A percentile compares a stretch with the other conserved stretches of the same genome.
Conservation (phyloP, 2,888 invertebrate genomes). For the Drosophila borborema region DNA sequence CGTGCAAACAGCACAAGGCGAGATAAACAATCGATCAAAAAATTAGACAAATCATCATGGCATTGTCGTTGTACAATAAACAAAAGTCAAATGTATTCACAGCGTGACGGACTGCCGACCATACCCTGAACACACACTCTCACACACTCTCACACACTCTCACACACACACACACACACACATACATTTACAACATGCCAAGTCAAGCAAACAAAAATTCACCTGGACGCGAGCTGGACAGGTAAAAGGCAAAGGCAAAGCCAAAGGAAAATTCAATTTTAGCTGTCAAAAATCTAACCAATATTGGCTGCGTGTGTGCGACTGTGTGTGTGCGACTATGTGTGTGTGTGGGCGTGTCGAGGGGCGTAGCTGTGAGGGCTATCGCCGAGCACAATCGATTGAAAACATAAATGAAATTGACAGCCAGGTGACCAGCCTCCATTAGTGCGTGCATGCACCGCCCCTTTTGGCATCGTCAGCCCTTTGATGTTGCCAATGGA, state of each 20-base stretch:
- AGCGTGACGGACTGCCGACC: slow-evolving; percentile 52
- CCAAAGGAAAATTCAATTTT: slow-evolving; percentile 77
- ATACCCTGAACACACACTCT: slow-evolving; percentile 9
- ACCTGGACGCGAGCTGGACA: slow-evolving; percentile 42
- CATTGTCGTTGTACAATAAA: slow-evolving; percentile 62
- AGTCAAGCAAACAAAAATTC: slow-evolving; percentile 78
- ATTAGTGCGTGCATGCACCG: slow-evolving; percentile 15
- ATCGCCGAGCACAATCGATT: slow-evolving; percentile 70
- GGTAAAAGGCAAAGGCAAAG: slow-evolving; percentile 56
- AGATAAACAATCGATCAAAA: slow-evolving; percentile 75
- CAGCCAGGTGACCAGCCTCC: slow-evolving; percentile 70
- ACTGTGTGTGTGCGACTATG: slow-evolving; percentile 2
- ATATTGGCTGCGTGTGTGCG: slow-evolving; percentile 66
- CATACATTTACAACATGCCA: slow-evolving; percentile 5
- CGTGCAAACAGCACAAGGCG: slow-evolving; percentile 28
- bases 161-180: neutral
- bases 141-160: neutral
- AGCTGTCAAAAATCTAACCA: slow-evolving; percentile 82
- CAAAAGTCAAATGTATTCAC: slow-evolving; percentile 76
- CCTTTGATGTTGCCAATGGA: slow-evolving; percentile 64
- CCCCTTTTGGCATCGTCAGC: slow-evolving; percentile 28
- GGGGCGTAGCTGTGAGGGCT: slow-evolving; percentile 48
- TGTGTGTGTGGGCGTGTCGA: neutral
- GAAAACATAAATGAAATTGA: slow-evolving; percentile 82
- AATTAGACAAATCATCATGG: slow-evolving; percentile 74